These are phyloP conservation scores for Suncus etruscus DNA, from an alignment of 2,113 vertebrate genomes.

Conservation along the genomic window DNA sequence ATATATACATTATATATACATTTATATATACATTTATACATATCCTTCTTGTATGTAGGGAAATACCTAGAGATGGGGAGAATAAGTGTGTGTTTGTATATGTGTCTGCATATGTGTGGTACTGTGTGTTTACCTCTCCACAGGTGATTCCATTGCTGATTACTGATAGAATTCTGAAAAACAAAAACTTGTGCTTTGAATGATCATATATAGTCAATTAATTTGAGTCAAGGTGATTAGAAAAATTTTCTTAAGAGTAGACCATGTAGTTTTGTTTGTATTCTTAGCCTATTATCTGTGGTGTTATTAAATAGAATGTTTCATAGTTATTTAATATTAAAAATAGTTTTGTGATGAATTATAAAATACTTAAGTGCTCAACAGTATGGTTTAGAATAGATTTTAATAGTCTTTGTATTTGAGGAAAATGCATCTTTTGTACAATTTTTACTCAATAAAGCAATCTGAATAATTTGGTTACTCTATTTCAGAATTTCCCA, in stretches of 20 bases:
- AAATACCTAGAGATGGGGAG: background rate
- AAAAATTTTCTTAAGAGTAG: slow-evolving; percentile 37
- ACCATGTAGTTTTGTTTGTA: background rate
- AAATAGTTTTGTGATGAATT: slow-evolving; percentile 44
- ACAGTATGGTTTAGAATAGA: background rate
- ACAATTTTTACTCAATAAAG: slow-evolving; percentile 32
- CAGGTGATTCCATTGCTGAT: background rate
- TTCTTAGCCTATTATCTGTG: background rate
- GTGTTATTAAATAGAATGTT: background rate
- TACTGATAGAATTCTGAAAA: background rate
- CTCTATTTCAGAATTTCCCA: slow-evolving; percentile 44
- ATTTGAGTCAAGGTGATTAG: slow-evolving; percentile 10
- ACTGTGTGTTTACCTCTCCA: background rate
- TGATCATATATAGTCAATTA: background rate
- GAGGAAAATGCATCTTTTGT: slow-evolving; percentile 1
- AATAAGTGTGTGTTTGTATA: background rate
- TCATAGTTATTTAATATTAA: background rate
- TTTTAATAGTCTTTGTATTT: slow-evolving; percentile 34
- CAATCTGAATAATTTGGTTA: slow-evolving; percentile 61
- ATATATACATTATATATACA: no score
- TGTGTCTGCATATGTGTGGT: background rate
- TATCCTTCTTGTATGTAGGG: slow-evolving; percentile 20
- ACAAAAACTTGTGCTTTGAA: background rate
- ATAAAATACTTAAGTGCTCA: slow-evolving; percentile 7
- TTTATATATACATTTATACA: no score